Base-by-base conservation (phyloP, 2,113 vertebrate genomes). In the Piliocolobus tephrosceles region DNA sequence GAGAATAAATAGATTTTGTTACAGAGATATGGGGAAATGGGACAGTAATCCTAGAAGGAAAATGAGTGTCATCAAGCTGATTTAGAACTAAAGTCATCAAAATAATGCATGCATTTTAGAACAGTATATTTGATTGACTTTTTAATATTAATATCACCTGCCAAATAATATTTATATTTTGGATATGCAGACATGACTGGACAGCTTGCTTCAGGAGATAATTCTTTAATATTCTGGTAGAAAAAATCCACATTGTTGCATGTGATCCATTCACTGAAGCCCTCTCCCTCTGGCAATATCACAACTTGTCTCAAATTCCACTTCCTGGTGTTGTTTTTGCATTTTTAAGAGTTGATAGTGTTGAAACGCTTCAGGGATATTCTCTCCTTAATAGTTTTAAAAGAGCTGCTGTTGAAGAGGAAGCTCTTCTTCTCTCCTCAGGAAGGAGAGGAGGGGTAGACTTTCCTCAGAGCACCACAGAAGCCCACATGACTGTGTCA, bases 41-140 rank as follows among this genome's bases (percentile, higher is more conserved):
- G 52, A 99, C 99, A 99, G 99, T 99, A 0, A 99, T 99, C 97
- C 99, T 99, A 5, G 99, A 99, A 13, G 99, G 99, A 81, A 99
- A 99, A 45, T 99, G 99, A 0, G 99, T 99, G 97, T 99, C 99
- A 14, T 99, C 99, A 96, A 99, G 98, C 96, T 99, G 99, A 97
- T 99, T 99, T 98, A 99, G 99, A 85, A 99, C 99, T 99, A 99
- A 99, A 2, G 99, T 99, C 99, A 99, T 99, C 98, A 99, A 80
- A n/a, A 97, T 99, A 99, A 90, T 99, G 99, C 0, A 99, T 99
- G 98, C 99, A 99, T 87, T 99, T 99, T 0, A 99, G 99, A 0
- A 99, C 99, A 0, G 99, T 99, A 98, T 99, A 99, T 97, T 99
- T 99, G 96, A 99, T 99, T 0, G 99, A 99, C 90, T 99, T 99